Percentiles rank a stretch among this genome's conserved stretches.
These are phyloP conservation scores for Microtus richardsoni DNA, from an alignment of 2,113 vertebrate species.

Conservation along the genomic window DNA sequence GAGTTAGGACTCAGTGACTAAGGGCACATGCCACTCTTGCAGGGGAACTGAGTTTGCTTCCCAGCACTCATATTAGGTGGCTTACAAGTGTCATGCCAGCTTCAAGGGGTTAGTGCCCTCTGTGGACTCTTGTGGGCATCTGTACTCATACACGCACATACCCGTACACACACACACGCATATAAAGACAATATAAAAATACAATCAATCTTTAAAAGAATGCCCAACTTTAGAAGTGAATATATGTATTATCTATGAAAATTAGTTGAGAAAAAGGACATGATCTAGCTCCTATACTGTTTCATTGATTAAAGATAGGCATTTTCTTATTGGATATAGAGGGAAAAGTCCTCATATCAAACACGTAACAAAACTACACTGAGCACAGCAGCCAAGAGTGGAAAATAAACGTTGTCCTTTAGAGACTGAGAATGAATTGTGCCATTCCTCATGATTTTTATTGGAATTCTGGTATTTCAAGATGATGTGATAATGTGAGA, in stretches of 20 bases:
- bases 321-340: not conserved
- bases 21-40: not conserved
- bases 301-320: not conserved
- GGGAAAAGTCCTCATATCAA: not conserved
- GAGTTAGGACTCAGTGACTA: not conserved
- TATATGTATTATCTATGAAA: not conserved
- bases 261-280: not conserved
- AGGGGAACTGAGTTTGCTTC: not conserved
- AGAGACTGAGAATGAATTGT: not conserved
- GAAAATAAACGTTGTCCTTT: not conserved
- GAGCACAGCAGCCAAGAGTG: not conserved
- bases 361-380: not conserved
- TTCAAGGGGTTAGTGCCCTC: too few species aligned
- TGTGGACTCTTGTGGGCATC: too few species aligned
- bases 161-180: not conserved
- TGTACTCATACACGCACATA: not conserved
- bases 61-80: not conserved
- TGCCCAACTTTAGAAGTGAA: not conserved
- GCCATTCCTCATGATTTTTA: not conserved
- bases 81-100: not conserved
- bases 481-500: not conserved
- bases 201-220: not conserved
- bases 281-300: not conserved
- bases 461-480: not conserved
- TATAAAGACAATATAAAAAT: not conserved